These are phyloP conservation scores for Galerucella calmariensis DNA, from an alignment of 2,888 invertebrate species.

Conservation along the genomic window DNA sequence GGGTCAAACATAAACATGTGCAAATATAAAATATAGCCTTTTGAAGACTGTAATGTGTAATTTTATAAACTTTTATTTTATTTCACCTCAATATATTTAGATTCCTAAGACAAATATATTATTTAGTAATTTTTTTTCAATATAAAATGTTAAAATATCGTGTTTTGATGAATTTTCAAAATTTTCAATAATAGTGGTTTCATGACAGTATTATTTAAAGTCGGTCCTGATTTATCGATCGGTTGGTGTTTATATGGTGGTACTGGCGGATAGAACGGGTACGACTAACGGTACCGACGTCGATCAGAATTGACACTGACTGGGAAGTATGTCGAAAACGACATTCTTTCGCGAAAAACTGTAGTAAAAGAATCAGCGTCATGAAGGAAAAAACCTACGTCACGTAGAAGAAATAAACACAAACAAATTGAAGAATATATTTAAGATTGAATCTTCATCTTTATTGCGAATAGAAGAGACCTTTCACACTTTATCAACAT, in stretches of 20 bases:
- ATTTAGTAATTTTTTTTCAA: too few relatives aligned
- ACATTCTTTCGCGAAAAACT: constrained; percentile 32
- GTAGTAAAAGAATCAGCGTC: constrained; percentile 16
- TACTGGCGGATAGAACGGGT: constrained; percentile 27
- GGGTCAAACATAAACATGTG: too few relatives aligned
- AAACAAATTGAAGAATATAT: neutral
- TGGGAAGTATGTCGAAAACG: constrained; percentile 31
- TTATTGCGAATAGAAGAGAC: too few relatives aligned
- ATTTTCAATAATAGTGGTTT: neutral
- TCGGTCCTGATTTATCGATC: constrained; percentile 10
- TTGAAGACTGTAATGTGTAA: too few relatives aligned
- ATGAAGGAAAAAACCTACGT: neutral
- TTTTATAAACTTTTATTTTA: too few relatives aligned
- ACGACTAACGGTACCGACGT: constrained; percentile 37
- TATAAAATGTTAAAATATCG: too few relatives aligned
- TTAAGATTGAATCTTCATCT: too few relatives aligned
- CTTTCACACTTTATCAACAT: too few relatives aligned
- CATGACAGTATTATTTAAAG: neutral
- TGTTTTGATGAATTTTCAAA: too few relatives aligned
- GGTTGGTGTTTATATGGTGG: constrained; percentile 27
- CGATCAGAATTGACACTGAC: constrained; percentile 34
- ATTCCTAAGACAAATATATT: too few relatives aligned
- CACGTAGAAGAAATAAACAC: neutral
- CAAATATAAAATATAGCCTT: too few relatives aligned
- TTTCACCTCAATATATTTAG: too few relatives aligned